A percentile compares a stretch with the other conserved stretches of the same genome.
phyloP scores from a whole-genome alignment of 2,797 vertebrate genomes.

The Rallus crepitans region DNA sequence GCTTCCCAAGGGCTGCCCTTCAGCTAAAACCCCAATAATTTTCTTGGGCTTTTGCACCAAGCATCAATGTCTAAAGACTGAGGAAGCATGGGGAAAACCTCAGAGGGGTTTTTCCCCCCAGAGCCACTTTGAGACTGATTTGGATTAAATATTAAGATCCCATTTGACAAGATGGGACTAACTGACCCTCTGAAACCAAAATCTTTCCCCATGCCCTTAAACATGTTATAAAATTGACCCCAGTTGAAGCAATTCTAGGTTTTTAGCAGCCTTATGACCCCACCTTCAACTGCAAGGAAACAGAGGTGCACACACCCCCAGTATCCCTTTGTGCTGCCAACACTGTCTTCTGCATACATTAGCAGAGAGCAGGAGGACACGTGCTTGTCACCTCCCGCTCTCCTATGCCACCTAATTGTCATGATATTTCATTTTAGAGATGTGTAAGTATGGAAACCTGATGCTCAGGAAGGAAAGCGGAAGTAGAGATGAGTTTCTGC shows the following conservation, averaged over 20 bases:
- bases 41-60: neutral
- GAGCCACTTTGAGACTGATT: neutral
- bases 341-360: neutral
- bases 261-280: neutral
- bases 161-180: neutral
- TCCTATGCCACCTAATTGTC: neutral
- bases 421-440: neutral
- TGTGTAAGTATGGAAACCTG: neutral
- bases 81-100: neutral
- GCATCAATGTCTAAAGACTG: neutral
- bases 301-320: neutral
- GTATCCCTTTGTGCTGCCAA: neutral
- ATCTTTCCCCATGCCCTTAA: neutral
- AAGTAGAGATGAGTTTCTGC: slow-evolving; percentile 24
- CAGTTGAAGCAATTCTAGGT: neutral
- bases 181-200: neutral
- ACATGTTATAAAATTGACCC: neutral
- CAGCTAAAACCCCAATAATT: neutral
- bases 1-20: neutral
- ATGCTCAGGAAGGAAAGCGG: neutral
- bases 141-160: neutral
- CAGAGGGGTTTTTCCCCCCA: neutral
- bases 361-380: neutral
- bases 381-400: neutral
- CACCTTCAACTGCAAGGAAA: neutral